These are phyloP conservation scores for Epizoanthus rinbou DNA, from an alignment of 92 coral and sea anemone genomes.

Conservation along the genomic window DNA sequence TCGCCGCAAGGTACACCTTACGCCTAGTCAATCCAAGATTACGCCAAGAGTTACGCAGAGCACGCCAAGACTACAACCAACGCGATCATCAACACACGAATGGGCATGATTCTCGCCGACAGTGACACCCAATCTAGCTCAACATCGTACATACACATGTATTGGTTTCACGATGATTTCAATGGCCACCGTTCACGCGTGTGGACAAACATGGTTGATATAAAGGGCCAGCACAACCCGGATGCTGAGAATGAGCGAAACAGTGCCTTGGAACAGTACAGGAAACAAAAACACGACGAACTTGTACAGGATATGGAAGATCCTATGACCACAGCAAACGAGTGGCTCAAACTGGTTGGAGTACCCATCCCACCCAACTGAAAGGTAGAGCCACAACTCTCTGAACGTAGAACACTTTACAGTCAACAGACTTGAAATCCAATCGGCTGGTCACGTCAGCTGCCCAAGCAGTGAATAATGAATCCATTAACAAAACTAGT, in stretches of 20 bases:
- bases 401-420: too few relatives aligned
- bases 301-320: slow-evolving; percentile 50
- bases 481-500: too few relatives aligned
- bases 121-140: not conserved
- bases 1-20: slow-evolving; percentile 40
- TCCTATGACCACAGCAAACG: slow-evolving; percentile 48
- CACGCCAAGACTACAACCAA: slow-evolving; percentile 41
- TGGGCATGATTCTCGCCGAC: slow-evolving; percentile 11
- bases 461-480: too few relatives aligned
- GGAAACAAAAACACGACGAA: slow-evolving; percentile 15
- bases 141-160: not conserved
- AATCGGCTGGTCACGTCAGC: too few relatives aligned
- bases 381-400: not conserved
- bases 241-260: slow-evolving; percentile 34
- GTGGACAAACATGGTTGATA: not conserved
- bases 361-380: slow-evolving; percentile 37
- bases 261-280: slow-evolving; percentile 23
- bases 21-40: slow-evolving; percentile 44
- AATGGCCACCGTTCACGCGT: slow-evolving; percentile 7
- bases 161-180: slow-evolving; percentile 25
- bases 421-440: too few relatives aligned
- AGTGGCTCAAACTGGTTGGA: slow-evolving; percentile 46
- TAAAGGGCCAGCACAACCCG: not conserved
- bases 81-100: slow-evolving; percentile 29
- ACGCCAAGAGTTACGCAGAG: slow-evolving; percentile 44